These are phyloP conservation scores for Platynereis dumerilii DNA, from an alignment of 2,888 invertebrate species.

Conservation along the genomic window DNA sequence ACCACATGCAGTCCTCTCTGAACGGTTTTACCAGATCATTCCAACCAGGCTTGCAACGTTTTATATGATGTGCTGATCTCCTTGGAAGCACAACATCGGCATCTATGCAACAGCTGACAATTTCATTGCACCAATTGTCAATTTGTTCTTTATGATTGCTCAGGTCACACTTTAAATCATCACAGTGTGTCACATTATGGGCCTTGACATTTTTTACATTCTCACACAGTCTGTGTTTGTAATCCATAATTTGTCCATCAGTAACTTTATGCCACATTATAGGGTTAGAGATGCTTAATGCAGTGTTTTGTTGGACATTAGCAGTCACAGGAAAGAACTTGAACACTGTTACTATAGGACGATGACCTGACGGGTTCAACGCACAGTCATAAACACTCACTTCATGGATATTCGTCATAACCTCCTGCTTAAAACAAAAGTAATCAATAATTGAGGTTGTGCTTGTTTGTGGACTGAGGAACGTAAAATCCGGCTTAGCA, in stretches of 20 bases:
- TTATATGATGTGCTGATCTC: not conserved
- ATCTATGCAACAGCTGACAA: not conserved
- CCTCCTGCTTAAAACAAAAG: not conserved
- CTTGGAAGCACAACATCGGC: not conserved
- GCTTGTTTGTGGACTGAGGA: not conserved
- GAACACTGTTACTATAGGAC: not conserved
- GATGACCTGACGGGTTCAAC: not conserved
- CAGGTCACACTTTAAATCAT: not conserved
- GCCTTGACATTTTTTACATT: no score
- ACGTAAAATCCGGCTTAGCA: not conserved
- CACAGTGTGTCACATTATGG: not conserved
- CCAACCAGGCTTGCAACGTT: not conserved
- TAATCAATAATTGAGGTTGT: not conserved
- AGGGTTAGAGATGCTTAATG: no score
- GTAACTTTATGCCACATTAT: no score
- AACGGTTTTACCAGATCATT: conserved; percentile 1
- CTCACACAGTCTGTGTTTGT: no score
- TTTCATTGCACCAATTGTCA: not conserved
- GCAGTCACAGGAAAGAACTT: no score
- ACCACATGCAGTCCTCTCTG: not conserved
- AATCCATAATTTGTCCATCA: no score
- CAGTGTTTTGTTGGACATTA: no score
- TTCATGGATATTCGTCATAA: not conserved
- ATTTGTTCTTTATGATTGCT: not conserved
- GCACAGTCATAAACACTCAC: not conserved